Evolutionary conservation across 1,140 invertebrate species (phyloP), one percentile per base, ranked within the genome.

Genomic region (Mya arenaria): DNA sequence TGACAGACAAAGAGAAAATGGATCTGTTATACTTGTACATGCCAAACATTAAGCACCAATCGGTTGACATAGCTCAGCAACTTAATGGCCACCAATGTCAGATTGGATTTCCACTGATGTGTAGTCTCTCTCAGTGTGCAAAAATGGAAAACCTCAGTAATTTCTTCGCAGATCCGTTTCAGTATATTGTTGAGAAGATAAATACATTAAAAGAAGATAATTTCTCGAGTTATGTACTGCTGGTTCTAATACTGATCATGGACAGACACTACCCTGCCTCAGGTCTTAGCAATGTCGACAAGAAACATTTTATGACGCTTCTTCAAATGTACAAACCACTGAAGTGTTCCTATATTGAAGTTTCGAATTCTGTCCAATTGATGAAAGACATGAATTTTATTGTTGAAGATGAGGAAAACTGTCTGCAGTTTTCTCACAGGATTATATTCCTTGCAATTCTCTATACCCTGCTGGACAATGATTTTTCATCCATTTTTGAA

Each of bases 51-150:
- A n/a, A n/a, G n/a, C n/a, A n/a, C n/a, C n/a, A n/a, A n/a, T n/a
- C n/a, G n/a, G n/a, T n/a, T n/a, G n/a, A n/a, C n/a, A n/a, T n/a
- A n/a, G n/a, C n/a, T n/a, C n/a, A n/a, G n/a, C n/a, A n/a, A n/a
- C n/a, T n/a, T n/a, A n/a, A n/a, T n/a, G n/a, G n/a, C n/a, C n/a
- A n/a, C n/a, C n/a, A n/a, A n/a, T n/a, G n/a, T 39, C 23, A 19
- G 44, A 71, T 55, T 74, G 72, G 72, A 17, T 78, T 78, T 66
- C 62, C 74, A 0, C 0, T 65, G 10, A 32, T 78, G 17, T 78
- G 74, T 66, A 30, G 15, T 37, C 58, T 52, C 13, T 32, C 28
- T 25, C 32, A 56, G 41, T 19, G 1, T 28, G 55, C 30, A 74
- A 17, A 60, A 19, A 41, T 23, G n/a, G 56, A 62, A 36, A 52